These are phyloP conservation scores for Pteria penguin DNA, from an alignment of 2,888 invertebrate genomes.

Conservation along the genomic window DNA sequence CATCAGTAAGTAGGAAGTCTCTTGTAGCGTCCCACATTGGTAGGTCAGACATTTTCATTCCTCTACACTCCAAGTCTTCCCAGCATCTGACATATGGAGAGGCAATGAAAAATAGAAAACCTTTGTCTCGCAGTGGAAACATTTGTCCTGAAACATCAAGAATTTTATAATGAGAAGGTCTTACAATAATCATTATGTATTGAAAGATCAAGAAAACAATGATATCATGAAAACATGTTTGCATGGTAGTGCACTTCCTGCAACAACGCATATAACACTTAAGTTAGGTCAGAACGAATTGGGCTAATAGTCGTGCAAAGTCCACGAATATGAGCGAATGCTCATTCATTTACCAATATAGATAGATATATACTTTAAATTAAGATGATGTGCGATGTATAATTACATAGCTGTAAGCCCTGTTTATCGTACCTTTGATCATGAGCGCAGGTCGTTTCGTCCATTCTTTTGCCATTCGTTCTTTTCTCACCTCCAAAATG, in stretches of 20 bases:
- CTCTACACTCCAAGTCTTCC: constrained; percentile 62
- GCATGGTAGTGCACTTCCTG: too few relatives aligned
- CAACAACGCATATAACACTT: too few relatives aligned
- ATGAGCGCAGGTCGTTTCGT: constrained; percentile 53
- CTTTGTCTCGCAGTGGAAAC: constrained; percentile 56
- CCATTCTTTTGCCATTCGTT: constrained; percentile 57
- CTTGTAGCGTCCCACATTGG: constrained; percentile 72
- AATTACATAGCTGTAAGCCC: too few relatives aligned
- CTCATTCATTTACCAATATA: not conserved
- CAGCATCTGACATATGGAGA: constrained; percentile 65
- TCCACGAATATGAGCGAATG: too few relatives aligned
- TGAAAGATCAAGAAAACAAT: not conserved
- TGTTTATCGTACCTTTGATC: constrained; percentile 68
- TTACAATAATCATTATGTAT: not conserved
- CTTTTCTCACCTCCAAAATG: constrained; percentile 57
- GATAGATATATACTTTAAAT: not conserved
- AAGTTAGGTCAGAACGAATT: too few relatives aligned
- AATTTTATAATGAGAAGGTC: not conserved
- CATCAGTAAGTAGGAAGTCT: constrained; percentile 64
- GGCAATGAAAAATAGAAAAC: constrained; percentile 61
- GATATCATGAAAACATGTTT: not conserved
- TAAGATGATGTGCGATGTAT: too few relatives aligned
- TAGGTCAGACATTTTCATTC: constrained; percentile 67
- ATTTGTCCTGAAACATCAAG: constrained; percentile 62
- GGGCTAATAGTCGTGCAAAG: too few relatives aligned